phyloP scores from a whole-genome alignment of 2,888 invertebrate species.

The Ornithoptera alexandrae region DNA sequence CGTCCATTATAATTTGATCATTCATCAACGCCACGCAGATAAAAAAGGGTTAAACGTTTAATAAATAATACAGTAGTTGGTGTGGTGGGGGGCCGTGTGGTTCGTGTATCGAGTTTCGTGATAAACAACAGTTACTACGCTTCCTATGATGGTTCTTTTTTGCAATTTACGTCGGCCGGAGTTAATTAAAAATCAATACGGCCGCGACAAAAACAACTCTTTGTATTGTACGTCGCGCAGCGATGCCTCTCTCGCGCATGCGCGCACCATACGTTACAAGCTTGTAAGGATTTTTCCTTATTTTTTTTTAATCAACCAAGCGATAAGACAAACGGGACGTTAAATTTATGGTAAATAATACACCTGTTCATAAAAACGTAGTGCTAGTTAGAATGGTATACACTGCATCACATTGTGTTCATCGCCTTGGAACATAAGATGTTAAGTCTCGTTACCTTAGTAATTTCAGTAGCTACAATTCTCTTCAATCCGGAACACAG shows the following conservation, averaged over 20 bases:
- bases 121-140: conserved; percentile 29
- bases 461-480: too few species aligned
- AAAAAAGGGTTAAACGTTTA: conserved; percentile 11
- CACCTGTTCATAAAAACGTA: too few species aligned
- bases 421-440: too few species aligned
- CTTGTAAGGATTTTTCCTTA: background rate
- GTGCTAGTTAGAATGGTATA: too few species aligned
- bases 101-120: conserved; percentile 28
- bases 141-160: conserved; percentile 29
- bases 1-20: conserved; percentile 8
- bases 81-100: conserved; percentile 1
- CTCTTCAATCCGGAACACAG: too few species aligned
- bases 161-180: conserved; percentile 38
- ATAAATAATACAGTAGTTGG: conserved; percentile 21
- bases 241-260: conserved; percentile 20
- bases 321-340: too few species aligned
- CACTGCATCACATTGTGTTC: too few species aligned
- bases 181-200: conserved; percentile 71
- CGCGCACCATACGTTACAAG: background rate
- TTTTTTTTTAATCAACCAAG: too few species aligned
- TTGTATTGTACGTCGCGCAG: conserved; percentile 31
- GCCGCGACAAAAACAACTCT: conserved; percentile 36
- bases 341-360: too few species aligned
- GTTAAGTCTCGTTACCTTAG: too few species aligned
- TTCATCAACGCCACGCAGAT: conserved; percentile 16